Evolutionary conservation across 2,888 invertebrate species (phyloP).

Genomic region (Sarcophaga carnaria): DNA sequence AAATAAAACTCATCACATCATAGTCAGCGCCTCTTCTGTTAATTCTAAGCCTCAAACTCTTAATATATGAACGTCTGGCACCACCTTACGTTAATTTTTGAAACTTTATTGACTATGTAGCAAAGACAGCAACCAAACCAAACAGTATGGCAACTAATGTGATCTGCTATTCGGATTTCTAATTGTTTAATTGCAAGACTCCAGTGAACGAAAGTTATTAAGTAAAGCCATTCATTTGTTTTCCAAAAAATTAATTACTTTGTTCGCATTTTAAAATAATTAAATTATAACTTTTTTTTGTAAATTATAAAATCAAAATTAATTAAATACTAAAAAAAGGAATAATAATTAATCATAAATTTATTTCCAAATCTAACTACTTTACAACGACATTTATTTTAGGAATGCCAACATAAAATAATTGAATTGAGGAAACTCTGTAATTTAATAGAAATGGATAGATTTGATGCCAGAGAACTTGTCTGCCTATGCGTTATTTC

Average conservation of each 20-base stretch:
- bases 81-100: not conserved
- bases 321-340: constrained; percentile 40
- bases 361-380: constrained; percentile 62
- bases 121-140: not conserved
- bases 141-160: not conserved
- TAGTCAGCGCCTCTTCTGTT: no score
- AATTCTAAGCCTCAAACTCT: no score
- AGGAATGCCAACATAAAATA: constrained; percentile 61
- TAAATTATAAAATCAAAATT: constrained; percentile 31
- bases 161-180: not conserved
- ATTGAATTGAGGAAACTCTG: no score
- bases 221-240: no score
- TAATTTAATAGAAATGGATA: no score
- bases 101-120: not conserved
- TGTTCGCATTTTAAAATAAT: no score
- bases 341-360: constrained; percentile 40
- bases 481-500: no score
- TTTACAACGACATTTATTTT: constrained; percentile 51
- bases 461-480: no score
- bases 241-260: no score
- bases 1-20: no score
- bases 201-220: not conserved
- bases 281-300: constrained; percentile 1
- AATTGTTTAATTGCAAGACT: not conserved
- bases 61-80: not conserved